These are phyloP conservation scores for Euproctis similis DNA, from an alignment of 2,888 invertebrate genomes.

Conservation along the genomic window DNA sequence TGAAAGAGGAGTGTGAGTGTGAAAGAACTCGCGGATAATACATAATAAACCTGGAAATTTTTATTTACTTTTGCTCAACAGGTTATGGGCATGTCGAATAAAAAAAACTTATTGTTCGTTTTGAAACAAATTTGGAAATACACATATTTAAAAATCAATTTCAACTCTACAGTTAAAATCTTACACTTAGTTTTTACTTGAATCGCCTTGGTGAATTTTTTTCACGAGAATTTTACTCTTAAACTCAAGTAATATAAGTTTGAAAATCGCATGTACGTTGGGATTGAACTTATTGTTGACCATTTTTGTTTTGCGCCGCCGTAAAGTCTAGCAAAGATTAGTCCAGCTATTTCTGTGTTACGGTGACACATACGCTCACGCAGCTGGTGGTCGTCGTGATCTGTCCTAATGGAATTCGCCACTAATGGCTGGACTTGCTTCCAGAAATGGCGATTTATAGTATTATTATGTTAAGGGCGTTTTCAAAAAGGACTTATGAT, in stretches of 20 bases:
- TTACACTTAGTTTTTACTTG: conserved; percentile 11
- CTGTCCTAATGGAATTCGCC: conserved; percentile 38
- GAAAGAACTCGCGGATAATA: no score
- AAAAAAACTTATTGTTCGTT: no score
- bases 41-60: no score
- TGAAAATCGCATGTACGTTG: conserved; percentile 13
- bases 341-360: conserved; percentile 41
- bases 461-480: conserved; percentile 20
- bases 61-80: no score
- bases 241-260: conserved; percentile 11
- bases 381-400: conserved; percentile 49
- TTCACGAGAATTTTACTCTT: conserved; percentile 13
- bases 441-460: conserved; percentile 26
- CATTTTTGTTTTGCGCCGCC: conserved; percentile 40
- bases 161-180: conserved; percentile 6
- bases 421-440: conserved; percentile 32
- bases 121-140: no score
- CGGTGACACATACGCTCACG: conserved; percentile 40
- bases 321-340: conserved; percentile 38
- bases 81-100: no score
- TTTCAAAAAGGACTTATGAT: no score
- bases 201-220: background rate
- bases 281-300: conserved; percentile 24
- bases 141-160: no score
- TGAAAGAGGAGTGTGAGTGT: no score